Base-by-base conservation (phyloP, 1,140 invertebrate species). In the Drosophila bocqueti region DNA sequence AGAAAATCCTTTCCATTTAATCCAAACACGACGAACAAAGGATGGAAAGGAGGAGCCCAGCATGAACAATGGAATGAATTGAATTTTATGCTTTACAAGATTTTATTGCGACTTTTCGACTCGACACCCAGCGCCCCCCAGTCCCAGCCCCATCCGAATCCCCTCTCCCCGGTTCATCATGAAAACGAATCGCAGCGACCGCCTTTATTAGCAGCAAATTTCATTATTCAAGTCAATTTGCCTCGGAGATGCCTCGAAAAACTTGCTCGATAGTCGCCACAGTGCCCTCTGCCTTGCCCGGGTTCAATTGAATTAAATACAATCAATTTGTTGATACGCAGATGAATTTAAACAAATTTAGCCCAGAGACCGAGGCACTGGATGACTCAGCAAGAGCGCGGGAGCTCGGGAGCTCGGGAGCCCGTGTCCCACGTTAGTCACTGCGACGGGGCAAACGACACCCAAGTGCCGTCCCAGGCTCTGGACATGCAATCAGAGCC, bases 311-410 rank as follows among this genome's bases (percentile, higher is more conserved):
- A 82, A 91, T 90, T 85, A 91, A 90, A 90, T 91, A 69, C 85
- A 85, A 90, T 90, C 85, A 90, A 90, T 82, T 91, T 90, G 85
- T 91, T 85, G 75, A 85, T 90, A 85, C 86, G 86, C 85, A 90
- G 66, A 85, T 84, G 67, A 79, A 67, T 90, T 90, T 82, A 90
- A 90, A 91, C 69, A 84, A 82, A 90, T 90, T 81, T 65, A 78
- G 76, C 75, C 31, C 64, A 57, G 74, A n/a, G 65, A 55, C 31
- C 52, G 61, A 57, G 38, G 60, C 63, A 40, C 18, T 55, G 55
- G 60, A 83, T 87, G 84, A 89, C 62, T 89, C 85, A 89, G 72
- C 77, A 40, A 57, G 36, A 40, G 54, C 8, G 34, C 52, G 50
- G 50, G 52, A 54, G 49, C 29, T 7, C n/a, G 50, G 29, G n/a